Base-by-base conservation (phyloP, 1,140 invertebrate species). In the Drosophila arawakana region DNA sequence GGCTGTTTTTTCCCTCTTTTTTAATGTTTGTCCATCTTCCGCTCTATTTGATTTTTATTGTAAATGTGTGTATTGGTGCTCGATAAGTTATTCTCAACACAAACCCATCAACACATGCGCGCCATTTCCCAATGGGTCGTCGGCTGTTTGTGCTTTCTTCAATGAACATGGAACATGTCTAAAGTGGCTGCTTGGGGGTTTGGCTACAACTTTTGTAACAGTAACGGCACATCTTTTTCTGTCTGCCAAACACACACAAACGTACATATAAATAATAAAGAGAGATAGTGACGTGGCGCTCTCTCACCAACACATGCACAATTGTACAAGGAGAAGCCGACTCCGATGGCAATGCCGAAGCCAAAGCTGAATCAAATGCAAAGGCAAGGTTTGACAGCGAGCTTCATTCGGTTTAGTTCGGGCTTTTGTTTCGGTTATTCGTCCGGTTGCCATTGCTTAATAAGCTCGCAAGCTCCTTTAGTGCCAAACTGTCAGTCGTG, bases 401-500 rank as follows among this genome's bases (percentile, higher is more conserved):
- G 54, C 55, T 67, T 44, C 63, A 7, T 43, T 43, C 41, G 41
- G 41, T 7, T 43, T 18, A 13, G 15, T 15, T 47, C 44, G 44
- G 18, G 52, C 9, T 49, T 18, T 34, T 11, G 41, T 39, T 61
- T 60, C 41, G 44, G 63, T 2, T 37, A 35, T 10, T 43, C 57
- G 50, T 11, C 41, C 13, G 37, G 47, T 6, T 46, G 18, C 18
- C 18, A 34, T 25, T 57, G 54, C 18, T 41, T 72, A 67, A 75
- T 75, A 75, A 75, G 68, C 72, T 70, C 41, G 50, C 67, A 47
- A 70, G 72, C 50, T 62, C 58, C 66, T 82, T 83, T 72, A 88
- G 83, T 88, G 83, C 84, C 83, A 88, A 88, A 89, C 83, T 89
- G 83, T 88, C 80, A 88, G 80, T 88, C 83, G 83, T 88, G 84